phyloP scores from a whole-genome alignment of 1,140 invertebrate species.

The Caenorhabditis tropicalis region DNA sequence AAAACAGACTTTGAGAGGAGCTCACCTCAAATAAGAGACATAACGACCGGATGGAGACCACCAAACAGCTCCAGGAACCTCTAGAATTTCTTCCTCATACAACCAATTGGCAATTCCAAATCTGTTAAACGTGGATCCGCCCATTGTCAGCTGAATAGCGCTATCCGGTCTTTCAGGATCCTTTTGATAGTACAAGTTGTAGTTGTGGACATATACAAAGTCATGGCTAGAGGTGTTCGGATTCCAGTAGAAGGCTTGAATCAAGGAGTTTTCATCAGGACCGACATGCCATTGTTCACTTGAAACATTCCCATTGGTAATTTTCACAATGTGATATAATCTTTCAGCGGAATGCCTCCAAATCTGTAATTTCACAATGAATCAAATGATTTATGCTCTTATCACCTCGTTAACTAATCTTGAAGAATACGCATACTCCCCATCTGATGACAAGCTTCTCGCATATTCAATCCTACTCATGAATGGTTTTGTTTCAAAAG shows the following conservation, averaged over 20 bases:
- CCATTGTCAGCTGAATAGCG: conserved; percentile 37
- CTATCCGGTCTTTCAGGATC: conserved; percentile 49
- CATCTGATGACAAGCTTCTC: background rate
- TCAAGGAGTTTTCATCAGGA: background rate
- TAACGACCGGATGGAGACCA: conserved; percentile 47
- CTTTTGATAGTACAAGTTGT: conserved; percentile 68
- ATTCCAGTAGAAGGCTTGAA: conserved; percentile 31
- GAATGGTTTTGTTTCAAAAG: conserved; percentile 4
- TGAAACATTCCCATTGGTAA: background rate
- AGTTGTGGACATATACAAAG: conserved; percentile 67
- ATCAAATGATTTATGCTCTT: background rate
- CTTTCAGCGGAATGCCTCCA: background rate
- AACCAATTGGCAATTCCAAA: conserved; percentile 67
- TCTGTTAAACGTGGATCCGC: conserved; percentile 7
- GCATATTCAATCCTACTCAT: background rate
- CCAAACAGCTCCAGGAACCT: conserved; percentile 31
- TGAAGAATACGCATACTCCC: background rate
- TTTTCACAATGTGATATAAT: conserved; percentile 22
- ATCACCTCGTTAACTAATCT: background rate
- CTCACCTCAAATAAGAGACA: conserved; percentile 47
- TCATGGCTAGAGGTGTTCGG: background rate
- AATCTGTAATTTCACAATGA: background rate
- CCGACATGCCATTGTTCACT: background rate
- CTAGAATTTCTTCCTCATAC: conserved; percentile 63
- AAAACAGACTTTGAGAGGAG: background rate